These are phyloP conservation scores for Pyxicephalus adspersus DNA, from an alignment of 2,113 vertebrate species.

Conservation along the genomic window DNA sequence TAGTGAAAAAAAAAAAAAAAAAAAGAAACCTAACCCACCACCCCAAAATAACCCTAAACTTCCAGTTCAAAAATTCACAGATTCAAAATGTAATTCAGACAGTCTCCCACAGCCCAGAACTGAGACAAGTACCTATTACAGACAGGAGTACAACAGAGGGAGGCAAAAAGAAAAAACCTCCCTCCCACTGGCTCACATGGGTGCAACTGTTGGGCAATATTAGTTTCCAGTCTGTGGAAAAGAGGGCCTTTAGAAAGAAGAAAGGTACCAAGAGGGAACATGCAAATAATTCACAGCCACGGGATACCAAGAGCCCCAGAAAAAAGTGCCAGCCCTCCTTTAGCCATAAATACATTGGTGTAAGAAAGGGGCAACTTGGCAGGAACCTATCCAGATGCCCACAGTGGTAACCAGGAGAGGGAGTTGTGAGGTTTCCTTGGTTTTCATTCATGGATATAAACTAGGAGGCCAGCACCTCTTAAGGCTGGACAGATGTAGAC, in stretches of 20 bases:
- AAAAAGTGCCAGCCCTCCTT: constrained; percentile 39
- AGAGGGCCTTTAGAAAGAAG: constrained; percentile 23
- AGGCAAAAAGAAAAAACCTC: not conserved
- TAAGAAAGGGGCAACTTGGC: constrained; percentile 28
- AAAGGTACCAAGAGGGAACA: constrained; percentile 43
- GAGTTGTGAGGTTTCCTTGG: constrained; percentile 55
- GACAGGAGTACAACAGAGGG: constrained; percentile 40
- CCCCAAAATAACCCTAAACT: constrained; percentile 74
- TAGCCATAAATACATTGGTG: constrained; percentile 11
- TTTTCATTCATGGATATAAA: constrained; percentile 49
- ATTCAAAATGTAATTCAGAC: constrained; percentile 54
- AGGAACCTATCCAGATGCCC: constrained; percentile 30
- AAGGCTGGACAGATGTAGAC: constrained; percentile 48
- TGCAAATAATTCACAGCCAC: constrained; percentile 55
- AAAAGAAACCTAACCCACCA: constrained; percentile 55
- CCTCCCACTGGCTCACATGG: constrained; percentile 59
- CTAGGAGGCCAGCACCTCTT: constrained; percentile 48
- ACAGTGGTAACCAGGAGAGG: constrained; percentile 46
- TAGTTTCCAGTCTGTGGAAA: constrained; percentile 40
- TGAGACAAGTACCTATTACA: constrained; percentile 29
- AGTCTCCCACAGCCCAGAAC: constrained; percentile 28
- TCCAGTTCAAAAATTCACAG: constrained; percentile 92
- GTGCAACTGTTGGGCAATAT: constrained; percentile 56
- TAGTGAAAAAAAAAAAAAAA: constrained; percentile 41
- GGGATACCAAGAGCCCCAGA: constrained; percentile 42